These are phyloP conservation scores for Heliconius ismenius DNA, from an alignment of 2,888 invertebrate species.

Conservation along the genomic window DNA sequence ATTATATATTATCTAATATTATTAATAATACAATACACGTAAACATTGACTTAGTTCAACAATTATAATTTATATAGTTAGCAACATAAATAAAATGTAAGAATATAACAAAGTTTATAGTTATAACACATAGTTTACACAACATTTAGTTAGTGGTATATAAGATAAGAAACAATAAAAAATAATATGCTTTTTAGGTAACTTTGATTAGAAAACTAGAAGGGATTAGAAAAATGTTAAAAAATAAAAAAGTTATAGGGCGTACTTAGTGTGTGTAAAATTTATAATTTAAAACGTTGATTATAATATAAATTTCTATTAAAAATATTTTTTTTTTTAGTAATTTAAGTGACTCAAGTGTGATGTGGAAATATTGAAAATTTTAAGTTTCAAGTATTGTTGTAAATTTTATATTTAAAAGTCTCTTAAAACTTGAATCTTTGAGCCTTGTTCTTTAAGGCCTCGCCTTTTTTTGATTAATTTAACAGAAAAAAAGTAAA, in stretches of 20 bases:
- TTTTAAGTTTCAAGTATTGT: neutral
- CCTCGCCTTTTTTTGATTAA: neutral
- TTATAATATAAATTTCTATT: slow-evolving; percentile 3
- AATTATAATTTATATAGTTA: slow-evolving; percentile 1
- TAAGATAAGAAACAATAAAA: neutral
- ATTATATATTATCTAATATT: slow-evolving; percentile 10
- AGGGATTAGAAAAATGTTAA: neutral
- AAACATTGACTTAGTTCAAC: slow-evolving; percentile 21
- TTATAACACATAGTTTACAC: slow-evolving; percentile 12
- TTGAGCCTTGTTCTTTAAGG: neutral
- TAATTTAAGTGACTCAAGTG: neutral
- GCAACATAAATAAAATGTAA: slow-evolving; percentile 7
- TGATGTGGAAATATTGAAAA: neutral
- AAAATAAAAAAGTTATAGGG: neutral
- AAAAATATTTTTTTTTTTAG: neutral
- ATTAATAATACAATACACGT: slow-evolving; percentile 11
- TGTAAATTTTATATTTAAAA: neutral
- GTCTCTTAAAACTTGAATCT: too few relatives aligned
- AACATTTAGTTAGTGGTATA: slow-evolving; percentile 12
- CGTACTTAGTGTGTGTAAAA: neutral
- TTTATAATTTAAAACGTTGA: neutral
- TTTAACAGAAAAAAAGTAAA: neutral
- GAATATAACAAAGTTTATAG: slow-evolving; percentile 7
- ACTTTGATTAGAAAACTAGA: neutral
- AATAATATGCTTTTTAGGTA: neutral